phyloP scores from a whole-genome alignment of 2,113 vertebrate genomes.

The Myotis davidii region DNA sequence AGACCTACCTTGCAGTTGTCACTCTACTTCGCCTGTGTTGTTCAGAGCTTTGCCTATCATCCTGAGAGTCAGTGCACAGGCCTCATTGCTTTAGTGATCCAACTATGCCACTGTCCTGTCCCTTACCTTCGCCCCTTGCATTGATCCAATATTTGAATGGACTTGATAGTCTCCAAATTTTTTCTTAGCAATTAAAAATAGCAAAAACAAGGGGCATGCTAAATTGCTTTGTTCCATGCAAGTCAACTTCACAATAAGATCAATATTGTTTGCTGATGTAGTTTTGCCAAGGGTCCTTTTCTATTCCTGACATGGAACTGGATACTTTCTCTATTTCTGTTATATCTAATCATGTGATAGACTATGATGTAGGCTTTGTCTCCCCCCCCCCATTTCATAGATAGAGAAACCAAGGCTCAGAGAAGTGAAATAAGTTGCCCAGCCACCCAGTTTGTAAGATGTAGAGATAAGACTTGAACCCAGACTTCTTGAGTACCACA shows the following conservation, averaged over 20 bases:
- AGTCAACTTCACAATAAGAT: neutral
- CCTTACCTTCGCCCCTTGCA: neutral
- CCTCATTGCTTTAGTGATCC: neutral
- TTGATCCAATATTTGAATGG: neutral
- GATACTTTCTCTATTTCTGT: neutral
- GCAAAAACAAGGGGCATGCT: neutral
- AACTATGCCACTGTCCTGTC: neutral
- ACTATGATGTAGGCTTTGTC: neutral
- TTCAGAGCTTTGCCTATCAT: neutral
- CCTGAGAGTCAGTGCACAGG: neutral
- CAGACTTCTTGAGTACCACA: neutral
- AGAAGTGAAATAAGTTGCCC: conserved; percentile 15
- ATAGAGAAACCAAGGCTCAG: neutral
- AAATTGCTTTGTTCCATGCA: neutral
- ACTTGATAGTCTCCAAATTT: neutral
- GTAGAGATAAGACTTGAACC: neutral
- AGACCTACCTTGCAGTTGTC: neutral
- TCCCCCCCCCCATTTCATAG: neutral
- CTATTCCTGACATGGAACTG: neutral
- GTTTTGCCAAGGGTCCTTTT: conserved; percentile 26
- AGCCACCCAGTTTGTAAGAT: neutral
- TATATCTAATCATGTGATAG: neutral
- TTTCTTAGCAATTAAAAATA: conserved; percentile 36
- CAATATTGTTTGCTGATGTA: conserved; percentile 21
- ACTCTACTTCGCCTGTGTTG: neutral